Percentiles rank a stretch among this genome's conserved stretches.
phyloP scores from a whole-genome alignment of 2,113 vertebrate species.

The Antennarius striatus region DNA sequence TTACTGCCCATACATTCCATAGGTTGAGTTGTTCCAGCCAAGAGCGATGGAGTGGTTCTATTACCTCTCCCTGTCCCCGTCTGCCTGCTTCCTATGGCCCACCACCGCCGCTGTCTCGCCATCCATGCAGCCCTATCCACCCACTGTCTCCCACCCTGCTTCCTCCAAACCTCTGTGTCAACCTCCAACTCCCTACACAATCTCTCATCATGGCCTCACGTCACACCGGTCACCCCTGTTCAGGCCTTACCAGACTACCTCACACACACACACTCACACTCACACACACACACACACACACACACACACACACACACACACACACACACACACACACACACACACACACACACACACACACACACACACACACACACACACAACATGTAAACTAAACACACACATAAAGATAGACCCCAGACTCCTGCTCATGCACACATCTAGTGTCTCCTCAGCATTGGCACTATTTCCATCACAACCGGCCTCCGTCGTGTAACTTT shows the following conservation, averaged over 20 bases:
- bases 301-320: not conserved
- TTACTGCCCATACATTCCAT: slow-evolving; percentile 80
- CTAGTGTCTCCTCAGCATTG: slow-evolving; percentile 30
- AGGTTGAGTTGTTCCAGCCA: slow-evolving; percentile 77
- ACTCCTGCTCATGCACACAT: slow-evolving; percentile 33
- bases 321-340: not conserved
- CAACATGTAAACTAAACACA: slow-evolving; percentile 40
- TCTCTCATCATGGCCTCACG: slow-evolving; percentile 73
- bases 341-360: not conserved
- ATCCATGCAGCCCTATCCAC: slow-evolving; percentile 49
- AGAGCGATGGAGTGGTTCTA: slow-evolving; percentile 74
- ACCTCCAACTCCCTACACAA: slow-evolving; percentile 74
- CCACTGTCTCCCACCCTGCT: slow-evolving; percentile 21
- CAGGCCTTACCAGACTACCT: slow-evolving; percentile 6
- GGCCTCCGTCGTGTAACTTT: slow-evolving; percentile 63
- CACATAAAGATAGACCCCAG: slow-evolving; percentile 40
- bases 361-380: slow-evolving; percentile 20
- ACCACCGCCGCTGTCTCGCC: slow-evolving; percentile 31
- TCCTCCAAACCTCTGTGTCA: slow-evolving; percentile 69
- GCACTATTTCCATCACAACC: slow-evolving; percentile 67
- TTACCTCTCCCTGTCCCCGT: slow-evolving; percentile 63
- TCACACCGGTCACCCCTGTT: slow-evolving; percentile 51
- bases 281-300: not conserved
- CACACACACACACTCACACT: slow-evolving; percentile 7
- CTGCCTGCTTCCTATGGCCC: slow-evolving; percentile 42